Percentiles rank a stretch among this genome's conserved stretches.
These are phyloP conservation scores for Phoenicopterus ruber DNA, from an alignment of 2,113 vertebrate species.

Conservation along the genomic window DNA sequence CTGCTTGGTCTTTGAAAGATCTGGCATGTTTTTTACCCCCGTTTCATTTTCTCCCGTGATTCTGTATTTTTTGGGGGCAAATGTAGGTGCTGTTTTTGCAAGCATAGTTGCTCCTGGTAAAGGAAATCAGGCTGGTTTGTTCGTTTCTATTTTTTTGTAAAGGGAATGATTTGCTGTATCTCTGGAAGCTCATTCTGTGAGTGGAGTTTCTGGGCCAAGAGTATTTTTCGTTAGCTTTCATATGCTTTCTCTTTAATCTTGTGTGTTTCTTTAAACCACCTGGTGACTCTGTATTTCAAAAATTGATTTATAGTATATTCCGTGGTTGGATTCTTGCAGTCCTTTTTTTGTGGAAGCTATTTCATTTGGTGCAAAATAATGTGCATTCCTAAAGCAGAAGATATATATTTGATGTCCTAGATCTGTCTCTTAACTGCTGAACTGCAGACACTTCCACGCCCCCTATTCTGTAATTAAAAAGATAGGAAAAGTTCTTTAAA, in stretches of 20 bases:
- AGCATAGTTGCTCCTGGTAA: not conserved
- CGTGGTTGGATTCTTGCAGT: not conserved
- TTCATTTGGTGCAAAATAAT: not conserved
- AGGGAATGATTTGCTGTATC: accelerated
- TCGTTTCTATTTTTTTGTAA: not conserved
- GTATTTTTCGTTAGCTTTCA: not conserved
- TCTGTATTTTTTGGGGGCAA: not conserved
- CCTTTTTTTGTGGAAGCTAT: not conserved
- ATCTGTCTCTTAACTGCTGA: not conserved
- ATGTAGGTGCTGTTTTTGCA: not conserved
- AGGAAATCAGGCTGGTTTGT: not conserved
- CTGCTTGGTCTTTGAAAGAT: not conserved
- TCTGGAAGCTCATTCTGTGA: not conserved
- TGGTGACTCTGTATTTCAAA: not conserved
- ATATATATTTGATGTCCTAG: not conserved
- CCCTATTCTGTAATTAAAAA: not conserved
- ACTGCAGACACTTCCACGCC: not conserved
- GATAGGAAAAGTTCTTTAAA: not conserved
- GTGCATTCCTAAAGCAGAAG: not conserved
- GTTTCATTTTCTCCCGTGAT: not conserved
- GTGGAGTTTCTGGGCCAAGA: not conserved
- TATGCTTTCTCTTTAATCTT: not conserved
- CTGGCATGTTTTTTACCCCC: not conserved
- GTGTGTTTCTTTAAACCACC: not conserved
- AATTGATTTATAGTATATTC: not conserved